Percentiles rank a stretch among this genome's conserved stretches.
phyloP scores from a whole-genome alignment of 2,113 vertebrate species.

The Aythya baeri region DNA sequence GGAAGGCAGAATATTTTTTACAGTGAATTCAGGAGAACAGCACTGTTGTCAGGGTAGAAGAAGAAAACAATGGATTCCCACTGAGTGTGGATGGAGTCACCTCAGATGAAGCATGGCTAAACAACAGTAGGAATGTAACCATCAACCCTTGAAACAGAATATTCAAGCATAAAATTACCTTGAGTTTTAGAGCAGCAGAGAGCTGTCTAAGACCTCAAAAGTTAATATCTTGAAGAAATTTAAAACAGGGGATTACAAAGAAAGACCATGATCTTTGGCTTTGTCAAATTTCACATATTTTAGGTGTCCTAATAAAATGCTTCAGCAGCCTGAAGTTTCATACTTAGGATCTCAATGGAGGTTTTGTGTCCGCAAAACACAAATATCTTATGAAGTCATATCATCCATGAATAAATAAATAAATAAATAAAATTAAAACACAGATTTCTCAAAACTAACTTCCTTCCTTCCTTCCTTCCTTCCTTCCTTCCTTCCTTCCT shows the following conservation, averaged over 20 bases:
- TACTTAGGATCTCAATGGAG: neutral
- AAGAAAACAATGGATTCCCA: neutral
- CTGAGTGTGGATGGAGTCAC: neutral
- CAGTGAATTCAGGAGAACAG: neutral
- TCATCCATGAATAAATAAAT: neutral
- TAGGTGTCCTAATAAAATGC: neutral
- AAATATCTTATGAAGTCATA: neutral
- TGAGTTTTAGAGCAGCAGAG: neutral
- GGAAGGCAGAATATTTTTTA: neutral
- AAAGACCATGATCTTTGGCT: neutral
- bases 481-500: fast-evolving
- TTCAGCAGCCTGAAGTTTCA: neutral
- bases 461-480: too few species aligned
- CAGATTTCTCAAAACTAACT: neutral
- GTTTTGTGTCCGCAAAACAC: neutral
- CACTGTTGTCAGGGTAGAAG: neutral
- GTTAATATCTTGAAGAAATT: neutral
- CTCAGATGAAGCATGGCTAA: neutral
- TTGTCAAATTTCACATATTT: neutral
- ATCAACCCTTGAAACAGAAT: neutral
- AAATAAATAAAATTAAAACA: neutral
- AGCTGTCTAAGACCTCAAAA: neutral
- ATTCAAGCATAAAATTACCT: neutral
- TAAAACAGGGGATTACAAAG: neutral
- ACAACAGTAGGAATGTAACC: neutral